These are phyloP conservation scores for Drosophila cognata DNA, from an alignment of 2,888 invertebrate genomes.

Conservation along the genomic window DNA sequence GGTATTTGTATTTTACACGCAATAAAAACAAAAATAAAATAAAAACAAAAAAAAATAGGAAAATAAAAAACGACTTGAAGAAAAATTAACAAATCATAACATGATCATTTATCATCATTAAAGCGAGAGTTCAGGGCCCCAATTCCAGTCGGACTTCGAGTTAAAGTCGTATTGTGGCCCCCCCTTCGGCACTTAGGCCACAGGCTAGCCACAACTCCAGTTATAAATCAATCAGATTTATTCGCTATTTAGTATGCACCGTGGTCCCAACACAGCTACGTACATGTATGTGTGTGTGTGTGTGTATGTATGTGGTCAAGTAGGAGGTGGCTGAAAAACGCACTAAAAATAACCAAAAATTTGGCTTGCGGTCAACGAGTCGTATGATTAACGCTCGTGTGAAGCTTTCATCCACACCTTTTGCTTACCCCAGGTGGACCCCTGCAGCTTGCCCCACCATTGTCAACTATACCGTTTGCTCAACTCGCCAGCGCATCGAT, in stretches of 20 bases:
- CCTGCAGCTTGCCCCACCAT: not conserved
- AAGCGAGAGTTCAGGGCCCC: constrained; percentile 49
- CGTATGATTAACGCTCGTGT: constrained; percentile 71
- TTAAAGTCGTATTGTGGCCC: constrained; percentile 16
- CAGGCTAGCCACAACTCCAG: constrained; percentile 51
- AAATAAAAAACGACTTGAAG: constrained; percentile 49
- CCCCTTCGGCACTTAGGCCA: constrained; percentile 25
- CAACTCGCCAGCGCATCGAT: constrained; percentile 6
- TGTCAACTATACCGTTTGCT: constrained; percentile 18
- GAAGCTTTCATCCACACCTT: constrained; percentile 42
- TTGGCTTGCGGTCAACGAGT: constrained; percentile 53
- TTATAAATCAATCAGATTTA: constrained; percentile 82
- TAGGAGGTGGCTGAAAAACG: constrained; percentile 8
- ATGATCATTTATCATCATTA: constrained; percentile 83
- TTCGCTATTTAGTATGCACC: constrained; percentile 63
- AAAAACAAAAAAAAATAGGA: constrained; percentile 53
- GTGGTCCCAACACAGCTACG: not conserved
- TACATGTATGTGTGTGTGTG: not conserved
- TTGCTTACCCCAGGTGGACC: not conserved
- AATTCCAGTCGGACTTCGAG: constrained; percentile 17
- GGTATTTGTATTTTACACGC: constrained; percentile 58
- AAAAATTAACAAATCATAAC: constrained; percentile 82
- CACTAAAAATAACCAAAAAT: constrained; percentile 17
- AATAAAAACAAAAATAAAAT: constrained; percentile 60
- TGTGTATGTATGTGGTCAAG: constrained; percentile 2